Conservation (phyloP, 2,888 invertebrate genomes). For the Steromphala cineraria region DNA sequence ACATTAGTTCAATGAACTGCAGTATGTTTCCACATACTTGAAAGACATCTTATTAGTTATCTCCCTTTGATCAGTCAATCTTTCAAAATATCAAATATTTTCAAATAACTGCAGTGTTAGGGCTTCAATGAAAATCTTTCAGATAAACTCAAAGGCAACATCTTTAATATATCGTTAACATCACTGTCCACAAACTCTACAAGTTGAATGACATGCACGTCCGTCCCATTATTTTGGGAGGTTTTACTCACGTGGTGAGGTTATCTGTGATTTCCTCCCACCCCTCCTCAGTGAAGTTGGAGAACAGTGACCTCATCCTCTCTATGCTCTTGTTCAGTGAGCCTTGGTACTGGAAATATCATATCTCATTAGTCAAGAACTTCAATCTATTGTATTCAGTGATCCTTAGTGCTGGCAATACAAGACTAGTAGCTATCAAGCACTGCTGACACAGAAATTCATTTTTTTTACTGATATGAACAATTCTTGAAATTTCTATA, state of each 20-base stretch:
- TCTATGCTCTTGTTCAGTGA: slow-evolving; percentile 55
- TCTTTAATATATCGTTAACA: no score
- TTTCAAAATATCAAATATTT: no score
- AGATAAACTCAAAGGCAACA: background rate
- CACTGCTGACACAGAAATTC: no score
- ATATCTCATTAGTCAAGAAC: background rate
- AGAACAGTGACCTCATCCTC: slow-evolving; percentile 52
- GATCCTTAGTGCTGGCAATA: background rate
- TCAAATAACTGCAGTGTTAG: background rate
- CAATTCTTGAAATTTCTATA: background rate
- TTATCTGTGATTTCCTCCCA: slow-evolving; percentile 71
- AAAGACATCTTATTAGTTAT: no score
- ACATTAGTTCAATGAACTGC: no score
- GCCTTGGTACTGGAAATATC: slow-evolving; percentile 51
- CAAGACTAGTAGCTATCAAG: background rate
- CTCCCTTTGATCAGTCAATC: no score
- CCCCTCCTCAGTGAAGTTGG: slow-evolving; percentile 63
- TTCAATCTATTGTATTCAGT: background rate
- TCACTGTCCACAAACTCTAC: no score
- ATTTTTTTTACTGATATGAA: background rate
- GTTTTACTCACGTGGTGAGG: slow-evolving; percentile 51
- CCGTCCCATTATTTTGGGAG: no score
- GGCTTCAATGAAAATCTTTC: background rate
- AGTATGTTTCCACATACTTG: no score
- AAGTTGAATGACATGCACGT: no score